Conservation (phyloP, 1,140 invertebrate genomes). For the Papilio aristodemus region DNA sequence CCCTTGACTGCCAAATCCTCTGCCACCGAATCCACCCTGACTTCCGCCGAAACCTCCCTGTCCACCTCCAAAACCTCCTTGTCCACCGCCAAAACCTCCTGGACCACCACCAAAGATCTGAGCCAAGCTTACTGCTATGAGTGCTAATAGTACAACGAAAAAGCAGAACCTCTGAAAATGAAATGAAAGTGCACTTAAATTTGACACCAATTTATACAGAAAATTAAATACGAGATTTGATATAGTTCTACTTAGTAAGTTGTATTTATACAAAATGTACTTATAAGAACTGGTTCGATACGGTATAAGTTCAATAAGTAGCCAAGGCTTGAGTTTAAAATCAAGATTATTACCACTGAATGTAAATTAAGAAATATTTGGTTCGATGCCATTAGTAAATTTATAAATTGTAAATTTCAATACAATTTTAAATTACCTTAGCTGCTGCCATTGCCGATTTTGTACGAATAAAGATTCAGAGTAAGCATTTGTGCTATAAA, state of each 20-base stretch:
- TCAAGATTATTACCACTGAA: no score
- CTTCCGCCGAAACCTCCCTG: background rate
- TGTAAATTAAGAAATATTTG: no score
- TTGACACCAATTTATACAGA: background rate
- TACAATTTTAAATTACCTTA: no score
- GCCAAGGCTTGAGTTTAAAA: no score
- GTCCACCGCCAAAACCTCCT: background rate
- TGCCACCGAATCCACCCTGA: background rate
- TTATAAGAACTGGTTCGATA: no score
- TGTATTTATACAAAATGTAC: no score
- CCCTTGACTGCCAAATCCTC: background rate
- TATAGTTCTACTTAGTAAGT: no score
- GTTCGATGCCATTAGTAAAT: no score
- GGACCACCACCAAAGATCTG: background rate
- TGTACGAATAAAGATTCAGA: background rate
- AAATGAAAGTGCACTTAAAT: background rate
- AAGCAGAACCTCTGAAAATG: background rate
- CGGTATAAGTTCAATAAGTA: no score
- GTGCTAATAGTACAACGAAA: background rate
- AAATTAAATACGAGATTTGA: background rate
- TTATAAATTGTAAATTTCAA: no score
- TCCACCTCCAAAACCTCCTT: background rate
- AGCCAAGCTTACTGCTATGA: background rate
- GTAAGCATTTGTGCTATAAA: background rate
- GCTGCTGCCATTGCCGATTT: background rate